phyloP scores from a whole-genome alignment of 1,140 invertebrate species.

The Heliconius himera region DNA sequence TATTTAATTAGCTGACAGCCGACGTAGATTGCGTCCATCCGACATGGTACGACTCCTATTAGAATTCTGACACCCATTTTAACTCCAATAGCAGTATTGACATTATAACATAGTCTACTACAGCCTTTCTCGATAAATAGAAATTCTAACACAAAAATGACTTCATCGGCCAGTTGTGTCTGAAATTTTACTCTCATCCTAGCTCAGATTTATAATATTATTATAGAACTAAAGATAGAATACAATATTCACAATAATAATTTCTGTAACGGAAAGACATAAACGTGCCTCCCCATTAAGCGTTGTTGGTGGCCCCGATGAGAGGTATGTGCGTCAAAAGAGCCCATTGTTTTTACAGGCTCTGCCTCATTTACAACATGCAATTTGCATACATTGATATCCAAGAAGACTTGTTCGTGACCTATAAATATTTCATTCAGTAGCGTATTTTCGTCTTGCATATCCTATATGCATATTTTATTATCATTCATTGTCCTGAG shows the following conservation, averaged over 20 bases:
- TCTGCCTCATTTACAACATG: constrained; percentile 2
- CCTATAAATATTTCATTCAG: constrained; percentile 8
- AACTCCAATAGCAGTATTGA: background rate
- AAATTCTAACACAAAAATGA: no score
- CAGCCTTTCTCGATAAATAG: no score
- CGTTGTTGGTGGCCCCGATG: background rate
- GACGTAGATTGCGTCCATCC: background rate
- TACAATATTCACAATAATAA: background rate
- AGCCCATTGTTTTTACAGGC: constrained; percentile 24
- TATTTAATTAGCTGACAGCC: background rate
- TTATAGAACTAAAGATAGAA: background rate
- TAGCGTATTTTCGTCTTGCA: background rate
- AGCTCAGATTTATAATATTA: background rate
- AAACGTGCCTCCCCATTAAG: background rate
- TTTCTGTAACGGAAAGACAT: background rate
- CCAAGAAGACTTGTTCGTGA: background rate
- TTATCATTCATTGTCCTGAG: no score
- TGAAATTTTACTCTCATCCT: background rate
- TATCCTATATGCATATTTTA: background rate
- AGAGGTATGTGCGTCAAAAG: constrained; percentile 18
- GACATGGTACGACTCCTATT: background rate
- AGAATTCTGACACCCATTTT: no score
- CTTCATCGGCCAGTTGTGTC: background rate
- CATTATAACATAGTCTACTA: background rate
- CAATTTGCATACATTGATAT: constrained; percentile 24